Percentiles rank a stretch among this genome's conserved stretches.
Evolutionary conservation across 2,888 invertebrate species (phyloP).

Genomic region (Timandra comae): DNA sequence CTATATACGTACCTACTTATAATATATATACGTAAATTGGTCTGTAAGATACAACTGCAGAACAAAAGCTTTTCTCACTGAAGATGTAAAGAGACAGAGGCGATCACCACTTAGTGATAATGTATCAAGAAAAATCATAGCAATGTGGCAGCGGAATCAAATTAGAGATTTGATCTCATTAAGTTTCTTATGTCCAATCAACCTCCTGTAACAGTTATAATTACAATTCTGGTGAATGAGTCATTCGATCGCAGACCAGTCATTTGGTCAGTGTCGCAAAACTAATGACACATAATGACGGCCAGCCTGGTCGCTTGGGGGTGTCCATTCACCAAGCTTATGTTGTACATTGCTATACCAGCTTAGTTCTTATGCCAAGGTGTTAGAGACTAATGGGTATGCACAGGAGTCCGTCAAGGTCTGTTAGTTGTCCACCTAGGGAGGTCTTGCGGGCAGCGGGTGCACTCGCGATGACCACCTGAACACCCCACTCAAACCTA

Average conservation of each 20-base stretch:
- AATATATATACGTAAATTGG: no score
- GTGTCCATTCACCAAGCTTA: constrained; percentile 18
- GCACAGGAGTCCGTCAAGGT: constrained; percentile 56
- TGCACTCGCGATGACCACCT: constrained; percentile 57
- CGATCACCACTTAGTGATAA: no score
- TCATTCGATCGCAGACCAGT: constrained; percentile 73
- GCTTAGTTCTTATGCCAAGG: constrained; percentile 34
- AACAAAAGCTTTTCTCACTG: no score
- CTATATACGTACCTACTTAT: no score
- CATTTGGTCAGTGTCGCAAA: constrained; percentile 77
- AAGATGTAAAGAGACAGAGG: no score
- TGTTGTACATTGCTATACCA: constrained; percentile 18
- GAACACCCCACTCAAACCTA: constrained; percentile 54
- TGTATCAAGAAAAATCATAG: no score
- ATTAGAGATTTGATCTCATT: constrained; percentile 22
- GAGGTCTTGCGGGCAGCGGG: constrained; percentile 52
- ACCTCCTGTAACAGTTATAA: constrained; percentile 30
- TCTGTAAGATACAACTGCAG: no score
- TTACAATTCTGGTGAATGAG: constrained; percentile 60
- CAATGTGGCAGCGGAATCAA: no score
- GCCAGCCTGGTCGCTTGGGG: constrained; percentile 55
- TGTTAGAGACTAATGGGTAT: constrained; percentile 20
- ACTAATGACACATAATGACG: constrained; percentile 76
- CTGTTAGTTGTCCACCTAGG: constrained; percentile 58
- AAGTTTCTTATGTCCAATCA: constrained; percentile 7